These are phyloP conservation scores for Leguminivora glycinivorella DNA, from an alignment of 1,140 invertebrate species.

Conservation along the genomic window DNA sequence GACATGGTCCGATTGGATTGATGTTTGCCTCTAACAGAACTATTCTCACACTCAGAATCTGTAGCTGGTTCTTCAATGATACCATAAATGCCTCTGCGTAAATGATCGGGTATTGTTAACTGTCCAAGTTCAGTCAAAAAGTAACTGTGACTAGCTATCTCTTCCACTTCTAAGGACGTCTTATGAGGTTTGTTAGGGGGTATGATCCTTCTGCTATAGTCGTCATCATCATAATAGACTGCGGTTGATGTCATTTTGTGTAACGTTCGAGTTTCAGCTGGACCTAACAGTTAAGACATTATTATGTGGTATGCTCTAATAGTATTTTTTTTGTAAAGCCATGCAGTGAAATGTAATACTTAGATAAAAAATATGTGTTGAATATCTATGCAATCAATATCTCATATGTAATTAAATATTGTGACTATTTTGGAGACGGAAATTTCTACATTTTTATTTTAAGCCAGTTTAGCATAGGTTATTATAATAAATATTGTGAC, in stretches of 20 bases:
- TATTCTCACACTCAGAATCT: conserved; percentile 75
- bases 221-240: conserved; percentile 79
- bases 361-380: background rate
- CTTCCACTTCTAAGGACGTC: conserved; percentile 79
- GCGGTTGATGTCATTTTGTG: conserved; percentile 83
- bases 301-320: conserved; percentile 49
- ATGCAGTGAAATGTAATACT: conserved; percentile 16
- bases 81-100: conserved; percentile 72
- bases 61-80: conserved; percentile 78
- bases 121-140: conserved; percentile 80
- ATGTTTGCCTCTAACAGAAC: conserved; percentile 60
- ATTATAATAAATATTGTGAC: too few species aligned
- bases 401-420: background rate
- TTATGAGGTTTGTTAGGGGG: conserved; percentile 74
- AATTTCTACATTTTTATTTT: background rate
- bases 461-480: too few species aligned
- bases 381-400: background rate
- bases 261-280: conserved; percentile 82
- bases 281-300: conserved; percentile 81
- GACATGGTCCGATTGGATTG: conserved; percentile 80
- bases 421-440: background rate
- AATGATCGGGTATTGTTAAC: conserved; percentile 79
- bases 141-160: conserved; percentile 82
- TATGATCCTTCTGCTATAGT: conserved; percentile 64
- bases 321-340: conserved; percentile 11